Evolutionary conservation across 2,113 vertebrate species (phyloP).

Genomic region (Halcyon malimbica): DNA sequence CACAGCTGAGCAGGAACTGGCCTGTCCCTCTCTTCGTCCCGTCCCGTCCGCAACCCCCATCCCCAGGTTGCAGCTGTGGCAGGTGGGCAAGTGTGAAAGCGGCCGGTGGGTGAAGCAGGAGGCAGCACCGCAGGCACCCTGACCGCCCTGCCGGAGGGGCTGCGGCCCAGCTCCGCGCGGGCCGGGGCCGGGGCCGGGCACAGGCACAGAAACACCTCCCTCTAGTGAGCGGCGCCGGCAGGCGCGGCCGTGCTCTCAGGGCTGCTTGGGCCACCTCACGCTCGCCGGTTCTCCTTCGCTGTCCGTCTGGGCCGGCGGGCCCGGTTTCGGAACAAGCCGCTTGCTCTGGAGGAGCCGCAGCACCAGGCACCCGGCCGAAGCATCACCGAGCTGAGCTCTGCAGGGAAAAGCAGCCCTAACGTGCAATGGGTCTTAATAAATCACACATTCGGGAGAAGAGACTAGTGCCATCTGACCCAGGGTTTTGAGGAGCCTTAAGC

Average conservation of each 20-base stretch:
- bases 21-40: background rate
- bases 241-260: background rate
- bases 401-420: rapidly evolving
- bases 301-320: no score
- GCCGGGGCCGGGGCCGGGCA: no score
- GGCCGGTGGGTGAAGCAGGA: no score
- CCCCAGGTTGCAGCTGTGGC: background rate
- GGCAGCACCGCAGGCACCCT: background rate
- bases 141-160: background rate
- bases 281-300: background rate
- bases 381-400: background rate
- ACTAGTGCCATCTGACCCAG: rapidly evolving
- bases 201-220: background rate
- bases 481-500: background rate
- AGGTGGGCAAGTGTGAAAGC: background rate
- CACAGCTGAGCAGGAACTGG: background rate
- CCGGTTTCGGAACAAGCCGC: background rate
- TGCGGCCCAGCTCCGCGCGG: no score
- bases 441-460: rapidly evolving
- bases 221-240: background rate
- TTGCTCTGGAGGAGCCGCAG: background rate
- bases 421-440: rapidly evolving
- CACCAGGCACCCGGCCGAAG: background rate
- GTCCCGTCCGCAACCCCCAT: background rate
- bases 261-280: rapidly evolving